Evolutionary conservation across 2,113 vertebrate genomes (phyloP), one percentile per base, ranked within the genome.

Genomic region (Bombycilla garrulus): DNA sequence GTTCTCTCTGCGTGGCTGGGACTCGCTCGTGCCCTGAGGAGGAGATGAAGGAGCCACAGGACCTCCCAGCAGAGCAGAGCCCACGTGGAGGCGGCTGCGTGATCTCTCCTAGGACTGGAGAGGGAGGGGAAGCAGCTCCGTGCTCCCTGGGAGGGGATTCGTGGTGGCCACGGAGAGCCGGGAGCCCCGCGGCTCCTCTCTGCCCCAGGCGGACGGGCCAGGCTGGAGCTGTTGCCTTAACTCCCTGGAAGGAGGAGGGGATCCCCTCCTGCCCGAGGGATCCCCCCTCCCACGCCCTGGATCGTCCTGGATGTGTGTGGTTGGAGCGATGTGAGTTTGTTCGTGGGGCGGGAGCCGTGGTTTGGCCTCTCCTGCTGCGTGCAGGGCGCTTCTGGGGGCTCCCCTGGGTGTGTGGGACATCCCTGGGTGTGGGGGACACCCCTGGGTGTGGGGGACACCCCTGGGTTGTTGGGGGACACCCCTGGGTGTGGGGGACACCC

Each of bases 141-240:
- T 18, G 65, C 77, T 60, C 31, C 62, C 16, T 20, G 21, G 40
- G 72, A 80, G 76, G 1, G 17, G 16, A 14, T 44, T 18, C 4
- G 18, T 21, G 64, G 11, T 21, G 57, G 48, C 69, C 69, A 8
- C 4, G 1, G 69, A 35, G 88, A 45, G 48, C 9, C 65, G 2
- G 8, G 15, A 3, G 2, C 4, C 40, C 29, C 45, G 72, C 14
- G 4, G 70, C 81, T 70, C 44, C 3, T 23, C 56, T 56, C n/a
- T 25, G 66, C 65, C 15, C 67, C 1, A 1, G 29, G 71, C 78
- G n/a, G 36, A 7, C 0, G 2, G 33, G 62, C 36, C 4, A 11
- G 9, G 81, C 38, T 19, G 66, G 38, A 93, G 85, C 81, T 38
- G 35, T 87, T 95, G 95, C 95, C 95, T 97, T 97, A 96, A 91